phyloP scores from a whole-genome alignment of 2,113 vertebrate species.

The Tauraco erythrolophus region DNA sequence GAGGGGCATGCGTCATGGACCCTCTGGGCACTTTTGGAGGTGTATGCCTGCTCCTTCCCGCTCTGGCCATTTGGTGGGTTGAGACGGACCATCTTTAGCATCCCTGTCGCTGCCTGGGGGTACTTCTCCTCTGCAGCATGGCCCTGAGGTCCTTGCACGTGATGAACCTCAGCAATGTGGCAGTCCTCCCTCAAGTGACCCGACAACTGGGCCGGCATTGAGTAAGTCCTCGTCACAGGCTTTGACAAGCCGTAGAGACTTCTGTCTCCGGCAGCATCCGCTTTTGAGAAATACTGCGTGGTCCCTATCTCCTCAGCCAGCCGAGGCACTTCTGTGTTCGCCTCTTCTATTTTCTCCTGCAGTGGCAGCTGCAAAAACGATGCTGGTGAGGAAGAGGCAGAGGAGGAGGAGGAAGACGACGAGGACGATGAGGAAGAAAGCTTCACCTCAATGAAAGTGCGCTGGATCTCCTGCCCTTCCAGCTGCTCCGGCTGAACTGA shows the following conservation, averaged over 20 bases:
- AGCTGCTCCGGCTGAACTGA: slow-evolving; percentile 46
- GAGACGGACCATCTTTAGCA: slow-evolving; percentile 5
- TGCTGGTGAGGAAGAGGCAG: slow-evolving; percentile 57
- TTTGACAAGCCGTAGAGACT: slow-evolving; percentile 43
- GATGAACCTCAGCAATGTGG: background rate
- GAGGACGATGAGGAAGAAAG: slow-evolving; percentile 73
- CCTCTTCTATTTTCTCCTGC: slow-evolving; percentile 21
- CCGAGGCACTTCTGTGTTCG: background rate
- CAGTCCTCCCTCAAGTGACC: slow-evolving; percentile 69
- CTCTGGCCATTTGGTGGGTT: slow-evolving; percentile 41
- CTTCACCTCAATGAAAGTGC: slow-evolving; percentile 82
- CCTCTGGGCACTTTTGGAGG: background rate
- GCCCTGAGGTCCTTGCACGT: background rate
- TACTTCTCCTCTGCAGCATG: background rate
- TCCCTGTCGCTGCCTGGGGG: background rate
- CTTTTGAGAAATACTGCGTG: background rate
- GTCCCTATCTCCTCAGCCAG: background rate
- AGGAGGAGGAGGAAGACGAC: slow-evolving; percentile 54
- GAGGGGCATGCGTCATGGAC: background rate
- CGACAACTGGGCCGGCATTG: slow-evolving; percentile 75
- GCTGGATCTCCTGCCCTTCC: slow-evolving; percentile 74
- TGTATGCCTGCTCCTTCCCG: background rate
- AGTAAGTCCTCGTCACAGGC: slow-evolving; percentile 79
- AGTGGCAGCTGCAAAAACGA: slow-evolving; percentile 25
- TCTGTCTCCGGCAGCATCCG: background rate